A percentile compares a stretch with the other conserved stretches of the same genome.
Evolutionary conservation across 2,888 invertebrate genomes (phyloP).

Genomic region (Salticus scenicus): DNA sequence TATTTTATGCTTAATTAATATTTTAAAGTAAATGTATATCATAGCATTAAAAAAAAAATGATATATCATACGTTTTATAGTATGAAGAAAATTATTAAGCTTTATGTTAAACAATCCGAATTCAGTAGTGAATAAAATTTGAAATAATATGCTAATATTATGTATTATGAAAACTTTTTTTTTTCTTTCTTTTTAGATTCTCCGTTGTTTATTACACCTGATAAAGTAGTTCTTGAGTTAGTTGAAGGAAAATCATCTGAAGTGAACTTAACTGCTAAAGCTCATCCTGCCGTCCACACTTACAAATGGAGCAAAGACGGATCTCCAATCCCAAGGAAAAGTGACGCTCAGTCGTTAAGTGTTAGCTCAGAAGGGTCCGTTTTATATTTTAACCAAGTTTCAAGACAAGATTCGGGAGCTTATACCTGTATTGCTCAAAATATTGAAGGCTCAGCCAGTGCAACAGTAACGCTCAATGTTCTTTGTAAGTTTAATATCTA

Average conservation of each 20-base stretch:
- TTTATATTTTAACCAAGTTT: conserved; percentile 88
- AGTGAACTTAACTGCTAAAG: conserved; percentile 86
- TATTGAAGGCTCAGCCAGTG: conserved; percentile 86
- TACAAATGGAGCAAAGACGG: conserved; percentile 85
- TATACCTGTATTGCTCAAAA: conserved; percentile 92
- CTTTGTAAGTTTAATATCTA: conserved; percentile 80
- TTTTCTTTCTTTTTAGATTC: conserved; percentile 75
- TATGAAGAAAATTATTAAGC: too few species aligned
- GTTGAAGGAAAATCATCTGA: conserved; percentile 86
- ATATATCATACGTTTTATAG: too few species aligned
- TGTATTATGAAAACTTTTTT: too few species aligned
- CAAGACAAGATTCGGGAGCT: conserved; percentile 87
- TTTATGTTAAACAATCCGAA: too few species aligned
- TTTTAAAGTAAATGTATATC: too few species aligned
- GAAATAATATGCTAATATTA: too few species aligned
- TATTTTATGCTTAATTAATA: too few species aligned
- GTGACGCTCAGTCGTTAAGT: conserved; percentile 11
- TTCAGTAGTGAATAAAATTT: too few species aligned
- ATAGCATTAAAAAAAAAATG: too few species aligned
- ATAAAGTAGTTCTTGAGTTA: conserved; percentile 75
- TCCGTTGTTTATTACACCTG: conserved; percentile 75
- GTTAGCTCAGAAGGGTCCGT: conserved; percentile 75
- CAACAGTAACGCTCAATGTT: conserved; percentile 88
- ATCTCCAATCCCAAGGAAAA: conserved; percentile 6
- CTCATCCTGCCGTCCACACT: conserved; percentile 87